Evolutionary conservation across 2,113 vertebrate species (phyloP), one percentile per base, ranked within the genome.

Genomic region (Carassius gibelio): DNA sequence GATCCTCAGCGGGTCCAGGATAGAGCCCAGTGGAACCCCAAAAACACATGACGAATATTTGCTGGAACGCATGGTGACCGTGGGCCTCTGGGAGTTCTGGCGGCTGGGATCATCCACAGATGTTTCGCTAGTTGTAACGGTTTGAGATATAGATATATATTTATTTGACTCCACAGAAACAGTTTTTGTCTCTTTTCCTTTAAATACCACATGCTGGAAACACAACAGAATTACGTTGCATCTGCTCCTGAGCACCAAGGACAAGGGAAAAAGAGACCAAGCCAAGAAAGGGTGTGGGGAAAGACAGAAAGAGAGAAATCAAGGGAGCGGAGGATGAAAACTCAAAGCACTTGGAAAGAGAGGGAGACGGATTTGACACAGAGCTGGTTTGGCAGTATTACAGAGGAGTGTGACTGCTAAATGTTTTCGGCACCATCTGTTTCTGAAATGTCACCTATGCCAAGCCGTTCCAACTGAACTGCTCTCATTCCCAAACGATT

Each of bases 201-300:
- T 94, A 91, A 95, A 94, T 94, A 95, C 94, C 94, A 95, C 95
- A 95, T 95, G 95, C 94, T 95, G 93, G 91, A 94, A 92, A 95
- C 93, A 94, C 92, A 91, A 92, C 93, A 93, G 92, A 93, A 92
- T 91, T 75, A 91, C 87, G 89, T 92, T 69, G 92, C 90, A 75
- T 91, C 85, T 36, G 90, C 91, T 91, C 89, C 92, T 87, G 87
- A 88, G 91, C 91, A 91, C 90, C 90, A 84, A 83, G 89, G 93
- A 95, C 91, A 91, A 90, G 90, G 87, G 50, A 86, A 81, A 81
- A 66, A 75, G 71, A 81, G 64, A n/a, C 76, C 84, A 83, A 85
- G 81, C 69, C 68, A 21, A 75, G 87, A 52, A 79, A 14, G 71
- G 85, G 76, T 23, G 66, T 52, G 77, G 55, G 84, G 90, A 91